Base-by-base conservation (phyloP, 2,797 vertebrate genomes). In the Semaprochilodus insignis region DNA sequence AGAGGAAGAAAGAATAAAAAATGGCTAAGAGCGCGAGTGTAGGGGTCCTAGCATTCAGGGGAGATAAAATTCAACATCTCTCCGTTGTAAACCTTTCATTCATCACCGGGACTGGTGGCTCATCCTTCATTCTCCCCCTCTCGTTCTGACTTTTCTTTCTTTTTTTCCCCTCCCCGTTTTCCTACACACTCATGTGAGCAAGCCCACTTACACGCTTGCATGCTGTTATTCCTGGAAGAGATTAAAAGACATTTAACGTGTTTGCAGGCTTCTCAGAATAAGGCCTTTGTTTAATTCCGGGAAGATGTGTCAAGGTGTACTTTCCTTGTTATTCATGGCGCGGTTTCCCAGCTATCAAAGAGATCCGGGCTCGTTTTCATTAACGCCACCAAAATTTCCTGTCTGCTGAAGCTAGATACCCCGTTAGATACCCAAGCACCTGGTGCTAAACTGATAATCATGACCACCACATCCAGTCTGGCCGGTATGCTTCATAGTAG, bases 361-460 rank as follows among this genome's bases (percentile, higher is more conserved):
- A 14, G 19, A 44, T 23, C 17, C 21, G 7, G 66, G 34, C 10
- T 36, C n/a, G n/a, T 51, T 48, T 44, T 23, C 67, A 48, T 70
- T 70, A 70, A 48, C n/a, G 4, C 13, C 7, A 52, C n/a, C 23
- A 52, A 52, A 72, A 72, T 25, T 40, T 44, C 16, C 4, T 7
- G 11, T 79, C 74, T 81, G 83, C 51, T 57, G 14, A 77, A 81
- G 34, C 67, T 62, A 57, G 83, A 84, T 81, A 80, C 57, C 72
- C 44, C 74, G 34, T 74, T 17, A 48, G 55, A 44, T 19, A 31
- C 34, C 74, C 40, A 21, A 81, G 59, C 60, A 73, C 71, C 74
- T 84, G 83, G 62, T 81, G 77, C 27, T 44, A 72, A 77, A 76
- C 73, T 77, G 59, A 84, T 81, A 73, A 85, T 81, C 74, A 31